A percentile compares a stretch with the other conserved stretches of the same genome.
Conservation (phyloP, 2,888 invertebrate genomes). For the Amorpha juglandis region DNA sequence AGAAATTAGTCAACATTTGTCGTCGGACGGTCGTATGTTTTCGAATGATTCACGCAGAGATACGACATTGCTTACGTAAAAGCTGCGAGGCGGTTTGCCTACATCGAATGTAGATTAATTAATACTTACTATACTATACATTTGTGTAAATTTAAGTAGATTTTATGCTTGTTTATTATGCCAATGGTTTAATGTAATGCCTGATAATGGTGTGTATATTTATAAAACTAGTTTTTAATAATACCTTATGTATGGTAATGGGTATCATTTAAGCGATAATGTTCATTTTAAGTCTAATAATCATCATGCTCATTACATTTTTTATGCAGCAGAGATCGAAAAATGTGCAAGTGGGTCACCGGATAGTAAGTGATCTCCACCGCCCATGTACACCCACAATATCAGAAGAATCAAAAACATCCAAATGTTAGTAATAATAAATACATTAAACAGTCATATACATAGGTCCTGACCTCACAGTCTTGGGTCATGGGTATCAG, state of each 20-base stretch:
- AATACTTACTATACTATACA: neutral
- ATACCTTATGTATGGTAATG: neutral
- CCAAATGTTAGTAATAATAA: too few relatives aligned
- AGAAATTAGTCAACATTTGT: conserved; percentile 1
- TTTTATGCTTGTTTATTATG: conserved; percentile 17
- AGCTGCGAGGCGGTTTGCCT: neutral
- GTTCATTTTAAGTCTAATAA: neutral
- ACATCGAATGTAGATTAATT: conserved; percentile 14
- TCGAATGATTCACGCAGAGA: conserved; percentile 6
- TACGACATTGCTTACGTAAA: conserved; percentile 20
- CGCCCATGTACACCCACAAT: too few relatives aligned
- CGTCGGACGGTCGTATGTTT: neutral
- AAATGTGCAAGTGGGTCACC: too few relatives aligned
- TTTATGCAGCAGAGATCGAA: too few relatives aligned
- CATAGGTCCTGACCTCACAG: too few relatives aligned
- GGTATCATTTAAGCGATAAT: conserved; percentile 1
- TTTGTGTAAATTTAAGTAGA: neutral
- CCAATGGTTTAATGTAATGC: neutral
- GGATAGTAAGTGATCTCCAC: too few relatives aligned
- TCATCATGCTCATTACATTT: neutral
- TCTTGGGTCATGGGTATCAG: too few relatives aligned
- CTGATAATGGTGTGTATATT: conserved; percentile 9
- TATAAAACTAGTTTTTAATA: conserved; percentile 7
- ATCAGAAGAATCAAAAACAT: too few relatives aligned
- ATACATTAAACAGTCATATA: too few relatives aligned